These are phyloP conservation scores for Platycnemis pennipes DNA, from an alignment of 2,888 invertebrate species.

Conservation along the genomic window DNA sequence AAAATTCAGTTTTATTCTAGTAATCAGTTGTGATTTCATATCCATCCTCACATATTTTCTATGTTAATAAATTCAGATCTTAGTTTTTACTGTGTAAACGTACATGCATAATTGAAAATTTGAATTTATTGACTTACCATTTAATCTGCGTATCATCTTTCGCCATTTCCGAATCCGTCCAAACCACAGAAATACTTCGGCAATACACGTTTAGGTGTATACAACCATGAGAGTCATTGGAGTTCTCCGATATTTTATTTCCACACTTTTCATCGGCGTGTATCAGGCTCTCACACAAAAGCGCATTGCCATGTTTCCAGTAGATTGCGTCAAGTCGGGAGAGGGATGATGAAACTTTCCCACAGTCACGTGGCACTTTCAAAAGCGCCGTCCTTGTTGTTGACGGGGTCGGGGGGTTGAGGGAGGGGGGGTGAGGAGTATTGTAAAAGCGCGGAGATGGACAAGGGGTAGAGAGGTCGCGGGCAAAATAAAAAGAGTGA, in stretches of 20 bases:
- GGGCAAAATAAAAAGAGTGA: neutral
- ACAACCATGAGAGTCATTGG: neutral
- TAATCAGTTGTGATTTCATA: too few relatives aligned
- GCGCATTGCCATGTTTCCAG: neutral
- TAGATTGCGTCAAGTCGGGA: neutral
- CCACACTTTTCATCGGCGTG: neutral
- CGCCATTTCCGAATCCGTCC: too few relatives aligned
- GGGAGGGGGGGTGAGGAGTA: neutral
- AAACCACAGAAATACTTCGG: too few relatives aligned
- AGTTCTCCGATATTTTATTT: neutral
- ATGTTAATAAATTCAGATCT: too few relatives aligned
- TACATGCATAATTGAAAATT: too few relatives aligned
- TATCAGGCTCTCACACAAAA: neutral
- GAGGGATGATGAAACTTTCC: neutral
- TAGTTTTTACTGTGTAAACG: too few relatives aligned
- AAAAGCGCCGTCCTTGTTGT: neutral
- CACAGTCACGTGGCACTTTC: neutral
- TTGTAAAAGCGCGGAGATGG: neutral
- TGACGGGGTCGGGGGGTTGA: neutral
- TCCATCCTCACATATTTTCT: too few relatives aligned
- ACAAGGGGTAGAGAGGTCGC: neutral
- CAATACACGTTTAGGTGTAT: too few relatives aligned
- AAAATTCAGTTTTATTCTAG: too few relatives aligned
- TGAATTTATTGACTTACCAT: too few relatives aligned
- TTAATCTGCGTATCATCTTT: too few relatives aligned